Percentiles rank a stretch among this genome's conserved stretches.
Conservation (phyloP, 2,797 vertebrate species). For the Sebastiscus tertius region DNA sequence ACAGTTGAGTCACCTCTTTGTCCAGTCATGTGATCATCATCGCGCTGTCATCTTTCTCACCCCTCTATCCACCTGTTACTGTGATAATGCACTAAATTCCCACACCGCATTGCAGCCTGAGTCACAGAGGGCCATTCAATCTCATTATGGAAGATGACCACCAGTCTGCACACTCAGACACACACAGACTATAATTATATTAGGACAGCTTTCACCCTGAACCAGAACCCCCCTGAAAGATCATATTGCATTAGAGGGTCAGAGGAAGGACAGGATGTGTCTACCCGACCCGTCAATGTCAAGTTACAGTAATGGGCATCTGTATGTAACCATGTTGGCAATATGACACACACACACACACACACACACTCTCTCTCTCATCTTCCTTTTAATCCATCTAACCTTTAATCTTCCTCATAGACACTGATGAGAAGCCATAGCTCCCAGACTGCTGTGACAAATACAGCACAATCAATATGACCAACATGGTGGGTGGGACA, state of each 20-base stretch:
- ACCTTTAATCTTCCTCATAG: neutral
- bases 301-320: constrained; percentile 12
- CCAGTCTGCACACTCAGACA: neutral
- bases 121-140: constrained; percentile 27
- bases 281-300: neutral
- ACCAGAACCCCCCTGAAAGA: constrained; percentile 31
- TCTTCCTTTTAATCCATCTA: neutral
- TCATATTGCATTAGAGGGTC: constrained; percentile 39
- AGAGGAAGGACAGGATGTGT: constrained; percentile 38
- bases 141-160: constrained; percentile 41
- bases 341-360: constrained; percentile 13
- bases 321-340: constrained; percentile 7
- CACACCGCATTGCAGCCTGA: constrained; percentile 8
- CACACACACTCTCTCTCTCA: neutral
- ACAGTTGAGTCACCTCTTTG: constrained; percentile 8
- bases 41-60: neutral
- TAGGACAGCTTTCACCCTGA: constrained; percentile 23
- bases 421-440: neutral
- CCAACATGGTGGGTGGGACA: neutral
- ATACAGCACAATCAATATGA: constrained; percentile 7
- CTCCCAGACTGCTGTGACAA: neutral
- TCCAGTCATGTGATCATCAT: neutral
- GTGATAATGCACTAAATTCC: constrained; percentile 14
- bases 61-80: neutral
- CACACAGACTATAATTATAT: constrained; percentile 35